Percentiles rank a stretch among this genome's conserved stretches.
These are phyloP conservation scores for Hassar affinis DNA, from an alignment of 2,113 vertebrate species.

Conservation along the genomic window DNA sequence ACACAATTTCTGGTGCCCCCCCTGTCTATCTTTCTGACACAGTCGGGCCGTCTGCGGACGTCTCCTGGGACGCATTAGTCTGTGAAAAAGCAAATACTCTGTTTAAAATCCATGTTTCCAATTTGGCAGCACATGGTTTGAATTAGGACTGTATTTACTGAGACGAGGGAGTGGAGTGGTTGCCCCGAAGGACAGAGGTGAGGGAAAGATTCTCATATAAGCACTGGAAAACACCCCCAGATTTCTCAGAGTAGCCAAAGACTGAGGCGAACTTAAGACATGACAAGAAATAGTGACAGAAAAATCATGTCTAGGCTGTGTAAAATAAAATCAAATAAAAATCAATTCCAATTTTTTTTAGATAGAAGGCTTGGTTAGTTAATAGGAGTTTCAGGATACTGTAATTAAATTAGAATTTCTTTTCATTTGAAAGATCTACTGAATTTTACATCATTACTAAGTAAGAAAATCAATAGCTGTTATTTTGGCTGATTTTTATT, in stretches of 20 bases:
- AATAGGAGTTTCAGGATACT: background rate
- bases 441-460: background rate
- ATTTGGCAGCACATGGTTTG: slow-evolving; percentile 57
- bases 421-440: background rate
- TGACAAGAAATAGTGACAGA: slow-evolving; percentile 2
- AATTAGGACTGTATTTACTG: slow-evolving; percentile 54
- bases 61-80: slow-evolving; percentile 57
- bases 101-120: slow-evolving; percentile 60
- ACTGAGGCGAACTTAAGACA: background rate
- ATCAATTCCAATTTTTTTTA: background rate
- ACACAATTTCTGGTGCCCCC: slow-evolving; percentile 38
- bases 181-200: slow-evolving; percentile 53
- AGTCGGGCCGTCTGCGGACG: slow-evolving; percentile 31
- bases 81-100: slow-evolving; percentile 58
- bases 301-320: background rate
- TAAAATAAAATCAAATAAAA: background rate
- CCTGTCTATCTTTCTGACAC: slow-evolving; percentile 53
- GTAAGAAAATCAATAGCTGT: slow-evolving; percentile 5
- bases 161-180: slow-evolving; percentile 46
- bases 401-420: background rate
- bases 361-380: background rate
- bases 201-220: slow-evolving; percentile 48
- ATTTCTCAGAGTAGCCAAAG: slow-evolving; percentile 37
- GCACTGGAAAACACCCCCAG: slow-evolving; percentile 41
- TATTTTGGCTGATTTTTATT: background rate